Evolutionary conservation across 2,113 vertebrate species (phyloP).

Genomic region (Felis catus): F.catus_Fca126_mat1.0 CM031419.1:18626001-18626500

Average conservation of each 20-base stretch:
- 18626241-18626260: accelerated
- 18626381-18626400: accelerated
- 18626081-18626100: background rate
- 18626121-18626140: background rate
- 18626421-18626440: background rate
- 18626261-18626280: background rate
- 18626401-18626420: background rate
- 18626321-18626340: too few species aligned
- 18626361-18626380: too few species aligned
- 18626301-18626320: background rate
- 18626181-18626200: background rate
- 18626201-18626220: background rate
- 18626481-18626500: background rate
- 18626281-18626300: background rate
- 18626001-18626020: background rate
- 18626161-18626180: background rate
- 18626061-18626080: background rate
- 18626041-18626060: background rate
- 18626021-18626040: background rate
- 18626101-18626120: background rate
- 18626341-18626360: background rate
- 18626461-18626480: background rate
- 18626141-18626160: accelerated
- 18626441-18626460: background rate
- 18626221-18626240: background rate